Percentiles rank a stretch among this genome's conserved stretches.
phyloP scores from a whole-genome alignment of 2,888 invertebrate species.

The Taphrorychus bicolor region DNA sequence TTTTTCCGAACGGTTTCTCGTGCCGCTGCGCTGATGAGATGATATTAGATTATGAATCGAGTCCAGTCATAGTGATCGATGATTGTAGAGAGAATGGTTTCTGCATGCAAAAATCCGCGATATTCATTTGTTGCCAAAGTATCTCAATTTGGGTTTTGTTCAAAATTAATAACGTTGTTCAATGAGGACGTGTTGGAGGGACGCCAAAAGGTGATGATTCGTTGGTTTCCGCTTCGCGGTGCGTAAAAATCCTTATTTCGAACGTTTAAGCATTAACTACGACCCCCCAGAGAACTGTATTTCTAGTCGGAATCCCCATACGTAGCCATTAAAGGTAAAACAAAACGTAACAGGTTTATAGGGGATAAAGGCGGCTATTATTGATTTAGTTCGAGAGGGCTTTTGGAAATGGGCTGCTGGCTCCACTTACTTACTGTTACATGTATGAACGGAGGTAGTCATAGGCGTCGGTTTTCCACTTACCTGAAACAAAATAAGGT shows the following conservation, averaged over 20 bases:
- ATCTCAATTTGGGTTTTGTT: not conserved
- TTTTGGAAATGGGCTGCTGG: not conserved
- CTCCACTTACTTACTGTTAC: not conserved
- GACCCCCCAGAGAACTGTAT: not conserved
- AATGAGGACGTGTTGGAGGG: not conserved
- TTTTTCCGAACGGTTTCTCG: not conserved
- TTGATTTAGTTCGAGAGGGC: not conserved
- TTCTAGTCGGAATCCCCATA: not conserved
- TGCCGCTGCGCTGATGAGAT: not conserved
- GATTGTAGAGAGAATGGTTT: too few relatives aligned
- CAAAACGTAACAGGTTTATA: constrained; percentile 8
- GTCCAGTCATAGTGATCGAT: not conserved
- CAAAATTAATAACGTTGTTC: not conserved
- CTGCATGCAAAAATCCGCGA: not conserved
- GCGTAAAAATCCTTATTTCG: not conserved
- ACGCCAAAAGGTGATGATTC: not conserved
- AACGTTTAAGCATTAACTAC: not conserved
- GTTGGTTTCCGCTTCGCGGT: not conserved
- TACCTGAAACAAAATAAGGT: not conserved
- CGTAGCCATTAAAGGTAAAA: not conserved
- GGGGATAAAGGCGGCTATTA: constrained; percentile 1
- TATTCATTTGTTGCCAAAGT: not conserved
- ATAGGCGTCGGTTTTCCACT: not conserved
- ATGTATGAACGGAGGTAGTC: not conserved
- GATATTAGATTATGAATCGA: not conserved